Evolutionary conservation across 2,113 vertebrate genomes (phyloP).

Genomic region (Aegithalos caudatus): DNA sequence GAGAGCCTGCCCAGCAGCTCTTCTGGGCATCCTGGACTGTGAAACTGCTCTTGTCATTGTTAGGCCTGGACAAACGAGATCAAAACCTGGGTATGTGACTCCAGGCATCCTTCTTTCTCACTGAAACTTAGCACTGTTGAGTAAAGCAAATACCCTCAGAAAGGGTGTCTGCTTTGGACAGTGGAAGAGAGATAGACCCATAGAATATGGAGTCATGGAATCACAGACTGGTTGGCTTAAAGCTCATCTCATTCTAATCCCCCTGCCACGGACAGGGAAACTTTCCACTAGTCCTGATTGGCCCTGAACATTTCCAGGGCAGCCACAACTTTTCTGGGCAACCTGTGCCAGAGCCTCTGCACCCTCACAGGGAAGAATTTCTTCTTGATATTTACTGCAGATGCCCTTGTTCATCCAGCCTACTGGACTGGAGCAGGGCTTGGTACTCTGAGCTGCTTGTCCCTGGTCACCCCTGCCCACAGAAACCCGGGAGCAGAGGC

Average conservation of each 20-base stretch:
- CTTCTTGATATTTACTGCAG: neutral
- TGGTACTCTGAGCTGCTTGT: fast-evolving
- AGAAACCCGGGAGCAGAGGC: neutral
- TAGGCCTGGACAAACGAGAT: neutral
- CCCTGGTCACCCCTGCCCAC: neutral
- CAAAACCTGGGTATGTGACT: neutral
- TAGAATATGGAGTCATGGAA: neutral
- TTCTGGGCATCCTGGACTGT: neutral
- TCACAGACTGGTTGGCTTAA: neutral
- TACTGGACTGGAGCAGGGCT: neutral
- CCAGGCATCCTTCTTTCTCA: neutral
- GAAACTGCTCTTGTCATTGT: neutral
- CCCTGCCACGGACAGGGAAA: neutral
- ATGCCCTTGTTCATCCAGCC: neutral
- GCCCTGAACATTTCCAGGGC: neutral
- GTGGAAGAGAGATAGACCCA: neutral
- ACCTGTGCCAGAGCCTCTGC: neutral
- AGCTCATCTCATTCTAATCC: neutral
- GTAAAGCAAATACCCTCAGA: neutral
- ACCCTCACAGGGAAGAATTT: neutral
- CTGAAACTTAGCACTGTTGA: neutral
- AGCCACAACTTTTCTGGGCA: neutral
- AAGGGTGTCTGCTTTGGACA: neutral
- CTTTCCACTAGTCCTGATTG: neutral
- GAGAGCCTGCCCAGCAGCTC: neutral